Evolutionary conservation across 2,113 vertebrate genomes (phyloP).

Genomic region (Melozone crissalis): DNA sequence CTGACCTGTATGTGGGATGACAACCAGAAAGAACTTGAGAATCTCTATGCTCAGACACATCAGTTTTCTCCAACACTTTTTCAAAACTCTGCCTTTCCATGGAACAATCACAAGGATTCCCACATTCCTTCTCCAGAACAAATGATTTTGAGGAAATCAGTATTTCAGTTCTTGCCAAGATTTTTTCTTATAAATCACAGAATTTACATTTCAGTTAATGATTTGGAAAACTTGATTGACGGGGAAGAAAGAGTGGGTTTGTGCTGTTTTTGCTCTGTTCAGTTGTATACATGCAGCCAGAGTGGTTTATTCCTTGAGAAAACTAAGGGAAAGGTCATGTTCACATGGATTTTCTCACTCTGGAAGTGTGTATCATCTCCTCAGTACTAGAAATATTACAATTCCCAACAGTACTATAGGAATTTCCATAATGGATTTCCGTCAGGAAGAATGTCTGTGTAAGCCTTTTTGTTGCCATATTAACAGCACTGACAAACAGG

Average conservation of each 20-base stretch:
- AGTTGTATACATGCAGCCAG: not conserved
- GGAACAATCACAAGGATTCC: not conserved
- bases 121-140: not conserved
- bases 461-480: not conserved
- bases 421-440: not conserved
- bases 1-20: constrained; percentile 39
- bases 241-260: not conserved
- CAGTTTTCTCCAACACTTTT: not conserved
- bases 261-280: not conserved
- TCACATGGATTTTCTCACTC: not conserved
- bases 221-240: not conserved
- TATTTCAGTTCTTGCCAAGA: not conserved
- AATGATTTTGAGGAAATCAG: not conserved
- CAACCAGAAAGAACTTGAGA: constrained; percentile 35
- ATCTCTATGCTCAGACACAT: not conserved
- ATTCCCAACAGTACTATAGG: not conserved
- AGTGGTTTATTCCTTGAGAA: constrained; percentile 14
- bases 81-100: not conserved
- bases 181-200: not conserved
- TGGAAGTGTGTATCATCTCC: not conserved
- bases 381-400: not conserved
- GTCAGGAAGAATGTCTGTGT: not conserved
- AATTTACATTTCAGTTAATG: not conserved
- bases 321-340: constrained; percentile 22
- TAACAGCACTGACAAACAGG: not conserved